phyloP scores from a whole-genome alignment of 2,797 vertebrate genomes.

The Botia kubotai region DNA sequence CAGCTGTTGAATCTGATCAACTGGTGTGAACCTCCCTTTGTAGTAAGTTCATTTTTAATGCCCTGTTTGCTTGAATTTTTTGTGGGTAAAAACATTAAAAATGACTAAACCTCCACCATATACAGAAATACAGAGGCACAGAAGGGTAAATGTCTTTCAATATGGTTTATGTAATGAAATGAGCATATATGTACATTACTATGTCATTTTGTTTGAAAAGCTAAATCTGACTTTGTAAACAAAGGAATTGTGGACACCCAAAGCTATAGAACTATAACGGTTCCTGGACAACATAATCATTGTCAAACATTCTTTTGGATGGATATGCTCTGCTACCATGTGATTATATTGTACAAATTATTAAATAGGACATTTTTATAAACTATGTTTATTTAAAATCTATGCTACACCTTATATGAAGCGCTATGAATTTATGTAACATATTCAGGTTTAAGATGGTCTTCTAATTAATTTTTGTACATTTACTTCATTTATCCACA shows the following conservation, averaged over 20 bases:
- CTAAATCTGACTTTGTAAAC: slow-evolving; percentile 46
- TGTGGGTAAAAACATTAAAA: slow-evolving; percentile 56
- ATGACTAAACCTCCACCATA: slow-evolving; percentile 70
- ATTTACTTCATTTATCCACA: slow-evolving; percentile 33
- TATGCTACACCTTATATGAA: slow-evolving; percentile 57
- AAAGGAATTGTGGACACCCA: slow-evolving; percentile 45
- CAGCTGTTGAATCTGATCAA: neutral
- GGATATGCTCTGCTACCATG: slow-evolving; percentile 10
- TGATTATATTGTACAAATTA: slow-evolving; percentile 33
- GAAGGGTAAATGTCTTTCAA: slow-evolving; percentile 72
- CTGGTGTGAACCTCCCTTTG: slow-evolving; percentile 23
- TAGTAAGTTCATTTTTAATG: slow-evolving; percentile 48
- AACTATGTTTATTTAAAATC: slow-evolving; percentile 35
- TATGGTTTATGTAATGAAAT: slow-evolving; percentile 12
- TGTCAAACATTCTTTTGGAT: slow-evolving; percentile 32
- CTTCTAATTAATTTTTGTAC: slow-evolving; percentile 50
- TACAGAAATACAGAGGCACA: slow-evolving; percentile 78
- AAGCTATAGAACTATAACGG: slow-evolving; percentile 35
- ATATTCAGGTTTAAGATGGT: slow-evolving; percentile 42
- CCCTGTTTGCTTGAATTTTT: slow-evolving; percentile 57
- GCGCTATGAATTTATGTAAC: slow-evolving; percentile 44
- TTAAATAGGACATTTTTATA: slow-evolving; percentile 37
- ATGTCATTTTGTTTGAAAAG: slow-evolving; percentile 24
- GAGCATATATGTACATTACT: slow-evolving; percentile 38
- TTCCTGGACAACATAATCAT: slow-evolving; percentile 58